Conservation (phyloP, 2,797 vertebrate species). For the Euthynnus affinis region DNA sequence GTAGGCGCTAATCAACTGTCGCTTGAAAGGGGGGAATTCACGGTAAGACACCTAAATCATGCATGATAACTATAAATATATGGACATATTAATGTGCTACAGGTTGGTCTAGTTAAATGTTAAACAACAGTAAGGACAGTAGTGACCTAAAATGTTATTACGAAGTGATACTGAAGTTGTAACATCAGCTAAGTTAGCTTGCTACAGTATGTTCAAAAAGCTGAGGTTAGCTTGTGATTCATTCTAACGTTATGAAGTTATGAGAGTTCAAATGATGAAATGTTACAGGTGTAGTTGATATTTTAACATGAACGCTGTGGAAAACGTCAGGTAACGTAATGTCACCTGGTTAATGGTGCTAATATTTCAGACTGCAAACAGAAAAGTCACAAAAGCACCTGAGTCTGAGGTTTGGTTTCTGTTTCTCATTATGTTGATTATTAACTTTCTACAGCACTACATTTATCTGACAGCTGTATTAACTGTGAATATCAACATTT, state of each 20-base stretch:
- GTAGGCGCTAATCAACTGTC: background rate
- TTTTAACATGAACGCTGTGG: too few species aligned
- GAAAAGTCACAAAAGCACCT: background rate
- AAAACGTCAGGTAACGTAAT: background rate
- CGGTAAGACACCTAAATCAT: background rate
- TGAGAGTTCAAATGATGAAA: background rate
- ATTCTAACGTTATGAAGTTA: background rate
- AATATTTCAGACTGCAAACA: background rate
- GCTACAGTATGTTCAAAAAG: background rate
- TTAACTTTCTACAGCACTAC: too few species aligned
- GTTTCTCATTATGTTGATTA: background rate
- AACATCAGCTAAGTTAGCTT: background rate
- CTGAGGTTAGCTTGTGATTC: too few species aligned
- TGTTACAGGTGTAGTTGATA: too few species aligned
- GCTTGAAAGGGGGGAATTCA: rapidly evolving
- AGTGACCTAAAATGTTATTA: background rate
- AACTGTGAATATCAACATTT: too few species aligned
- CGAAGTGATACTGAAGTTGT: background rate
- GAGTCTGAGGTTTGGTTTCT: too few species aligned
- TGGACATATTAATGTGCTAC: too few species aligned
- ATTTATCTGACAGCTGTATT: background rate
- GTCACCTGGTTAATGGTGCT: background rate
- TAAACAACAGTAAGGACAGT: background rate
- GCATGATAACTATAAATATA: rapidly evolving
- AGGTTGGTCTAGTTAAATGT: background rate